Conservation (phyloP, 2,888 invertebrate genomes). For the Girardia tigrina region DNA sequence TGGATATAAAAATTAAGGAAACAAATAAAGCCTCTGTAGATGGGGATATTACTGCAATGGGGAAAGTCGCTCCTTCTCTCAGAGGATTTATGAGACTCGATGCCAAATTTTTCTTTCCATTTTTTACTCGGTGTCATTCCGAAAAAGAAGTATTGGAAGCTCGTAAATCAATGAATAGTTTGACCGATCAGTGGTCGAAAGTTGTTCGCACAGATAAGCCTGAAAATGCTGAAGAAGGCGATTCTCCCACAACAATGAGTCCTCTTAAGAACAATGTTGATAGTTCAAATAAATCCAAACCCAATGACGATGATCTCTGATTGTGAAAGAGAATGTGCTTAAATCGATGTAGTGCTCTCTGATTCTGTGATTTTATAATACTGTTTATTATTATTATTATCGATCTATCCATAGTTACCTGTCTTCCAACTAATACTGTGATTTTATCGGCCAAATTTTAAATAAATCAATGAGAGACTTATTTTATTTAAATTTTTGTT, state of each 20-base stretch:
- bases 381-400: not conserved
- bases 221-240: conserved; percentile 40
- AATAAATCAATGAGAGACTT: not conserved
- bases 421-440: not conserved
- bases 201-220: conserved; percentile 67
- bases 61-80: conserved; percentile 16
- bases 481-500: too few relatives aligned
- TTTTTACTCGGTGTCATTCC: conserved; percentile 84
- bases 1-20: not conserved
- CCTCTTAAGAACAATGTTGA: not conserved
- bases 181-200: conserved; percentile 92
- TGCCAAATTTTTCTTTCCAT: conserved; percentile 80
- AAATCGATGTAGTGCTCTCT: not conserved
- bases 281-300: not conserved
- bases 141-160: conserved; percentile 89
- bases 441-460: not conserved
- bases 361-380: not conserved
- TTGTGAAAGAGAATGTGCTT: not conserved
- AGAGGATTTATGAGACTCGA: conserved; percentile 78
- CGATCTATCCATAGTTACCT: not conserved
- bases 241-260: not conserved
- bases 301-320: not conserved
- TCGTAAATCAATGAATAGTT: conserved; percentile 83
- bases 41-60: not conserved
- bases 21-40: not conserved